phyloP scores from a whole-genome alignment of 2,888 invertebrate species.

The Callinectes sapidus region DNA sequence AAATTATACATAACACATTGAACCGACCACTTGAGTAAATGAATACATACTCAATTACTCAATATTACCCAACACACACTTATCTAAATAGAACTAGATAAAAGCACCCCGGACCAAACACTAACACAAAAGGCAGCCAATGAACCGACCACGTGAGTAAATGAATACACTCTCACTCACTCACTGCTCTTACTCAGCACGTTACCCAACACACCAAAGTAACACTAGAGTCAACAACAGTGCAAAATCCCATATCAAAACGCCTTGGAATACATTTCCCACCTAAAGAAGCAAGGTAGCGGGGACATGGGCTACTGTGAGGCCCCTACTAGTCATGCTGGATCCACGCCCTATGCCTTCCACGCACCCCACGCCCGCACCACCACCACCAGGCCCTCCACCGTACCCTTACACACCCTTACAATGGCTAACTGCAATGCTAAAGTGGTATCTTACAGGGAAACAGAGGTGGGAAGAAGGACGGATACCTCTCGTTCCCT shows the following conservation, averaged over 20 bases:
- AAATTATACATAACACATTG: too few relatives aligned
- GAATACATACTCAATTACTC: too few relatives aligned
- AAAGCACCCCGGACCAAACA: too few relatives aligned
- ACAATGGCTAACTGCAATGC: neutral
- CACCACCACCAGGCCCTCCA: neutral
- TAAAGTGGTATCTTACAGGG: too few relatives aligned
- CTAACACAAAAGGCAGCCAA: too few relatives aligned
- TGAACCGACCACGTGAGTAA: too few relatives aligned
- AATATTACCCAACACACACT: too few relatives aligned
- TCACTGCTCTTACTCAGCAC: neutral
- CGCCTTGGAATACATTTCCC: neutral
- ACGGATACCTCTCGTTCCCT: conserved; percentile 22
- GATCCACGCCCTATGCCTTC: neutral
- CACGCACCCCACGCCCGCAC: neutral
- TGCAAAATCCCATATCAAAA: too few relatives aligned
- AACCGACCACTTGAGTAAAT: too few relatives aligned
- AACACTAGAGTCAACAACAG: neutral
- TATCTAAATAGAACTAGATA: too few relatives aligned
- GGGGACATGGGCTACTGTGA: neutral
- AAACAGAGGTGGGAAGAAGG: neutral
- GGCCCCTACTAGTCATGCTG: neutral
- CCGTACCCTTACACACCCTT: neutral
- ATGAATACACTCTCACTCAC: too few relatives aligned
- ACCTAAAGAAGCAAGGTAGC: neutral
- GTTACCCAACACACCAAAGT: neutral